phyloP scores from a whole-genome alignment of 1,140 invertebrate species.

The Zophobas morio region DNA sequence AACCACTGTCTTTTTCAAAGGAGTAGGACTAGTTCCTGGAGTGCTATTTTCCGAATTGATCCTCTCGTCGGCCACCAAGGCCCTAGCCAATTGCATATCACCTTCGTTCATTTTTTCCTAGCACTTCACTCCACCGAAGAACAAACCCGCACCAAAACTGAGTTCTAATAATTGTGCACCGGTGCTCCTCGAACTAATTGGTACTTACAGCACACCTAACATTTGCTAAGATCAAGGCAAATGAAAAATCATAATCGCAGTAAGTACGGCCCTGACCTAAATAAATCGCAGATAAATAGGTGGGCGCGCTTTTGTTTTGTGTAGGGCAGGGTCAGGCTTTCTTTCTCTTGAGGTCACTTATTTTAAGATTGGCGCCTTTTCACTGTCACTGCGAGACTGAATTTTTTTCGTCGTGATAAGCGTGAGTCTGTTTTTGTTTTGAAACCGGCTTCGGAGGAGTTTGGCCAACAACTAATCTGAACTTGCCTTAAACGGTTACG shows the following conservation, averaged over 20 bases:
- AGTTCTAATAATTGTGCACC: background rate
- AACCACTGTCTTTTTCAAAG: conserved; percentile 69
- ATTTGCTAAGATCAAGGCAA: conserved; percentile 47
- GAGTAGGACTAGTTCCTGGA: conserved; percentile 71
- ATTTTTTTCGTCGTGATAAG: background rate
- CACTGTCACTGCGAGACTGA: background rate
- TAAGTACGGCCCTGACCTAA: conserved; percentile 46
- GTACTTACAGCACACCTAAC: conserved; percentile 38
- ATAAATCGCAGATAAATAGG: conserved; percentile 28
- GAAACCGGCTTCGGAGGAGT: conserved; percentile 5
- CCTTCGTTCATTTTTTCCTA: conserved; percentile 74
- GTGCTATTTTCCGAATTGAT: conserved; percentile 67
- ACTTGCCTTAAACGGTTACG: conserved; percentile 1
- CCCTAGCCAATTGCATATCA: conserved; percentile 76
- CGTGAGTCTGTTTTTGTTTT: background rate
- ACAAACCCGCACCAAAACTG: conserved; percentile 6
- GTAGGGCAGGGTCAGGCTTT: conserved; percentile 31
- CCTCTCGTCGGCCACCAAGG: conserved; percentile 71
- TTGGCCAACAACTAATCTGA: conserved; percentile 7
- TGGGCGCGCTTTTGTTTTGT: conserved; percentile 27
- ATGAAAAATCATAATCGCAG: conserved; percentile 43
- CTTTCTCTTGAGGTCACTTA: conserved; percentile 18
- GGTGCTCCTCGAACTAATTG: conserved; percentile 19
- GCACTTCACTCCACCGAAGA: background rate
- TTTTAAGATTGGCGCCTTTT: conserved; percentile 8